Conservation (phyloP, 2,888 invertebrate genomes). For the Caenorhabditis plicata region DNA sequence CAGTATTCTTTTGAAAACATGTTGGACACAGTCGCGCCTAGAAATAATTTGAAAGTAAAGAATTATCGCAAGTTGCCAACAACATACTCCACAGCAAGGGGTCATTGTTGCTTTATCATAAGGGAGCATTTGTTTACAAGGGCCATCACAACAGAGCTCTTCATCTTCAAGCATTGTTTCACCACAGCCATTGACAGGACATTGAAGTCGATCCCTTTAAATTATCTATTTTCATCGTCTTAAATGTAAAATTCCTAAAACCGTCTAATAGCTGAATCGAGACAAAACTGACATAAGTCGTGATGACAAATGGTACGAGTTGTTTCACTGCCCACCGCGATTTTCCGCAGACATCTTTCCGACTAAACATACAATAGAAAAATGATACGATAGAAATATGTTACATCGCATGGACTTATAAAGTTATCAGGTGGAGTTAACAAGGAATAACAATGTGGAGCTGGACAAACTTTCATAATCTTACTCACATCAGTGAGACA, state of each 20-base stretch:
- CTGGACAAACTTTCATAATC: slow-evolving; percentile 37
- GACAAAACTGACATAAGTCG: slow-evolving; percentile 41
- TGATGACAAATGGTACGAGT: slow-evolving; percentile 42
- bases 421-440: slow-evolving; percentile 20
- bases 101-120: slow-evolving; percentile 21
- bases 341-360: slow-evolving; percentile 21
- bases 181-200: slow-evolving; percentile 36
- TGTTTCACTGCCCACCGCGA: slow-evolving; percentile 27
- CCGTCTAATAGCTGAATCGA: slow-evolving; percentile 24
- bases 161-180: slow-evolving; percentile 36
- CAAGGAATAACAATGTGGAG: slow-evolving; percentile 39
- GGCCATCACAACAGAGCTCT: slow-evolving; percentile 39
- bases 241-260: neutral
- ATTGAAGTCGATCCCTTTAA: slow-evolving; percentile 32
- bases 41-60: too few relatives aligned
- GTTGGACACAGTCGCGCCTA: slow-evolving; percentile 34
- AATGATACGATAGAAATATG: too few relatives aligned
- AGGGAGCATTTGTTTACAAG: slow-evolving; percentile 26
- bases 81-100: slow-evolving; percentile 39
- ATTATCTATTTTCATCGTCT: neutral
- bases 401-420: slow-evolving; percentile 32
- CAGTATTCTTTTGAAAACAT: slow-evolving; percentile 28
- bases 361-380: too few relatives aligned
- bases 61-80: too few relatives aligned
- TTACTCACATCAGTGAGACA: slow-evolving; percentile 29